Conservation (phyloP, 1,140 invertebrate species). For the Apis cerana region DNA sequence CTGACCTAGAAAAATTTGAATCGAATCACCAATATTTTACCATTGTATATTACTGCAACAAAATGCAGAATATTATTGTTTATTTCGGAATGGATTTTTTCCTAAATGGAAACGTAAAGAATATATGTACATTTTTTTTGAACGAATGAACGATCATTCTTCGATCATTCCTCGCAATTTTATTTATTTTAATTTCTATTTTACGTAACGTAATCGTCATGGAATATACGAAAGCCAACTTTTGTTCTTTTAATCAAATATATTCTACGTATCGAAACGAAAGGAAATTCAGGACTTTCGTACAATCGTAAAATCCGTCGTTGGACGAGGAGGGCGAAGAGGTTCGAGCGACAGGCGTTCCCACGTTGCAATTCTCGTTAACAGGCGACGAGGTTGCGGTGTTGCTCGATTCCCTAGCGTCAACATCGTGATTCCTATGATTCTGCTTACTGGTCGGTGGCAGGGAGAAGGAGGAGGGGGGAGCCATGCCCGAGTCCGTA, state of each 20-base stretch:
- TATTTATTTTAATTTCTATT: too few species aligned
- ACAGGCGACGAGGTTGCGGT: slow-evolving; percentile 44
- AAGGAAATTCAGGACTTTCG: neutral
- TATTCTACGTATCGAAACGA: neutral
- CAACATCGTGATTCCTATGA: slow-evolving; percentile 77
- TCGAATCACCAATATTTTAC: neutral
- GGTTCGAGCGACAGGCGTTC: slow-evolving; percentile 73
- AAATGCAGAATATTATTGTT: too few species aligned
- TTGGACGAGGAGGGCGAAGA: slow-evolving; percentile 81
- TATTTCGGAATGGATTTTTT: too few species aligned
- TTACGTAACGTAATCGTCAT: too few species aligned
- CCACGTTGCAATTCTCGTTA: slow-evolving; percentile 70
- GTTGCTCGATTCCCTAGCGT: slow-evolving; percentile 36
- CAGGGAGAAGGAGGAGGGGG: slow-evolving; percentile 59
- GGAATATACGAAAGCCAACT: too few species aligned
- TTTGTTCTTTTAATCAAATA: too few species aligned
- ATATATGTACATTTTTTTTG: neutral
- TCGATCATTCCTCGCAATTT: too few species aligned
- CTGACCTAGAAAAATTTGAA: slow-evolving; percentile 29
- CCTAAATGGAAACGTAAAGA: neutral
- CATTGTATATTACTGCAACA: too few species aligned
- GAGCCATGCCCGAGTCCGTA: slow-evolving; percentile 36
- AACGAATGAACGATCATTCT: too few species aligned
- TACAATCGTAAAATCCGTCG: slow-evolving; percentile 76
- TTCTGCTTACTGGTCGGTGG: slow-evolving; percentile 71